These are phyloP conservation scores for Circaetus cinerascens DNA, from an alignment of 2,113 vertebrate species.

Conservation along the genomic window DNA sequence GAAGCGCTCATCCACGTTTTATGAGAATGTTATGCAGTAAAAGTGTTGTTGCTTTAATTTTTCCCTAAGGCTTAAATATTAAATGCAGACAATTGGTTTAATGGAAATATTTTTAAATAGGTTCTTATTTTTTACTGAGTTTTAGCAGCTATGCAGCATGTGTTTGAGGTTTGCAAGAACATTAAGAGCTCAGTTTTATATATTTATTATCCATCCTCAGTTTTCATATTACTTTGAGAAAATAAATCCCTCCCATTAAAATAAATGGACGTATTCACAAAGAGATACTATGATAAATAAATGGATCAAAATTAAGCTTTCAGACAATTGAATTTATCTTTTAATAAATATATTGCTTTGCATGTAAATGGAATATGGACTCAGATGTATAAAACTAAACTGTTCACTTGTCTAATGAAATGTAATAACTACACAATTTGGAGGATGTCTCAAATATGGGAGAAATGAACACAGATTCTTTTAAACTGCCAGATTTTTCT, in stretches of 20 bases:
- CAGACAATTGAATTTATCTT: not conserved
- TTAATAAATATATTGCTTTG: not conserved
- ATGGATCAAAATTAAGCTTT: not conserved
- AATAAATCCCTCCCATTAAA: not conserved
- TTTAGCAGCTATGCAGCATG: not conserved
- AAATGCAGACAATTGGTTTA: not conserved
- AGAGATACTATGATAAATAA: not conserved
- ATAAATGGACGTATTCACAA: not conserved
- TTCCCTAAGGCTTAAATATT: slow-evolving; percentile 28
- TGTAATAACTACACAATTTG: not conserved
- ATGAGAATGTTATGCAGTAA: not conserved
- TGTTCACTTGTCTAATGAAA: not conserved
- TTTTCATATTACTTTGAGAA: not conserved
- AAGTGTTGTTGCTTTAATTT: slow-evolving; percentile 24
- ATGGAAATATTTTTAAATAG: not conserved
- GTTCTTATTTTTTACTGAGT: not conserved
- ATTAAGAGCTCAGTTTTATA: not conserved
- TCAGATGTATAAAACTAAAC: not conserved
- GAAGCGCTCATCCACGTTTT: not conserved
- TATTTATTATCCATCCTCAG: not conserved
- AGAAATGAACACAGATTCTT: not conserved
- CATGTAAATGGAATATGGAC: not conserved
- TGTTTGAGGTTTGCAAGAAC: not conserved
- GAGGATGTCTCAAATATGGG: not conserved
- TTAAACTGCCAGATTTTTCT: not conserved